phyloP scores from a whole-genome alignment of 2,113 vertebrate species.

The Otocyon megalotis region DNA sequence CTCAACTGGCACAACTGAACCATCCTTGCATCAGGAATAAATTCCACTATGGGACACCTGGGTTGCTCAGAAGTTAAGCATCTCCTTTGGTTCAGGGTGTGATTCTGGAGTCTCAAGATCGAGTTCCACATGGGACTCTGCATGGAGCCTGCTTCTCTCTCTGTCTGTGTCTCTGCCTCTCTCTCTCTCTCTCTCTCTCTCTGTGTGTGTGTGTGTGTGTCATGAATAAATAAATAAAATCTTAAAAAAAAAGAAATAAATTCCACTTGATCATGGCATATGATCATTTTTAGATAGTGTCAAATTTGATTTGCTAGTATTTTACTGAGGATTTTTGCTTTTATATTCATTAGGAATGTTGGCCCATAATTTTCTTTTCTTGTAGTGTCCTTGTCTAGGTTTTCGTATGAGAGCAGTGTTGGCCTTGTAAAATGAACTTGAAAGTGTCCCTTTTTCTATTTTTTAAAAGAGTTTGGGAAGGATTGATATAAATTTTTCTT shows the following conservation, averaged over 20 bases:
- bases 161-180: too few species aligned
- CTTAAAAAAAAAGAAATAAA: background rate
- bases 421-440: background rate
- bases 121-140: too few species aligned
- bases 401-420: background rate
- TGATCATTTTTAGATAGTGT: background rate
- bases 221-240: too few species aligned
- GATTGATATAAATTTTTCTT: background rate
- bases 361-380: background rate
- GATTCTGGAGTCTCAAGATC: too few species aligned
- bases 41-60: too few species aligned
- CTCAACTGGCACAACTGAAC: background rate
- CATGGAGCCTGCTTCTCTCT: too few species aligned
- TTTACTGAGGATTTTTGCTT: background rate
- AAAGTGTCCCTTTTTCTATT: background rate
- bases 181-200: too few species aligned
- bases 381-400: background rate
- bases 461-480: background rate
- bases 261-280: background rate
- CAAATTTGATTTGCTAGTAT: background rate
- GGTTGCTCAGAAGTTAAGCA: too few species aligned
- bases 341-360: background rate
- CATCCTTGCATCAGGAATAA: background rate
- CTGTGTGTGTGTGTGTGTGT: too few species aligned
- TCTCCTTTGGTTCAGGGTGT: too few species aligned